phyloP scores from a whole-genome alignment of 2,888 invertebrate genomes.

The Timandra comae region DNA sequence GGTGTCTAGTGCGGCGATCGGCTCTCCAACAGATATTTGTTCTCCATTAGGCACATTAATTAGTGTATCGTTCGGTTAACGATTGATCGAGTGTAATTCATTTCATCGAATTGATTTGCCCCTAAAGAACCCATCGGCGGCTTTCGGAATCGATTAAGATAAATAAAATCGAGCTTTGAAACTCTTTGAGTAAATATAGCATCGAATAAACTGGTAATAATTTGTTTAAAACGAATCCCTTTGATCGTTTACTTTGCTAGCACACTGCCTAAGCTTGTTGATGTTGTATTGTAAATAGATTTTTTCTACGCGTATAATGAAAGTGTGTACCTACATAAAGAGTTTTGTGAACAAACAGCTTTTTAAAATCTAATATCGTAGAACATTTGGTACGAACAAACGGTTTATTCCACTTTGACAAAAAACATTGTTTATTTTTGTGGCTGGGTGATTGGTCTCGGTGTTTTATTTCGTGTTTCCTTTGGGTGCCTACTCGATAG shows the following conservation, averaged over 20 bases:
- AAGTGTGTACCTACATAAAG: too few relatives aligned
- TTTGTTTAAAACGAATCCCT: constrained; percentile 13
- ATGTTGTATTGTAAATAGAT: constrained; percentile 10
- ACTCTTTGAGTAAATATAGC: constrained; percentile 12
- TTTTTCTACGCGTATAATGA: constrained; percentile 1
- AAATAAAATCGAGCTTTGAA: constrained; percentile 20
- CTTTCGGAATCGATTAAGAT: constrained; percentile 20
- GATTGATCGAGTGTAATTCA: constrained; percentile 32
- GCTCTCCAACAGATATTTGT: constrained; percentile 27
- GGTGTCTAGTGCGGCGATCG: constrained; percentile 5
- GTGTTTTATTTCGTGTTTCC: too few relatives aligned
- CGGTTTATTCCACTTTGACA: too few relatives aligned
- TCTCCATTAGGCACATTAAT: constrained; percentile 34
- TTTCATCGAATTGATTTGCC: constrained; percentile 30
- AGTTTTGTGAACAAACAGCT: too few relatives aligned
- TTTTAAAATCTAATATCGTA: too few relatives aligned
- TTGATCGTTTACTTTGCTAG: constrained; percentile 12
- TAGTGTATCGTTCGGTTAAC: constrained; percentile 19
- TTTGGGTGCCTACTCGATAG: too few relatives aligned
- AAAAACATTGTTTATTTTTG: too few relatives aligned
- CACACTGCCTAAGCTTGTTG: constrained; percentile 8
- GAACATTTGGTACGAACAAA: too few relatives aligned
- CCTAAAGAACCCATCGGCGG: constrained; percentile 9
- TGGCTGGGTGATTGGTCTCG: too few relatives aligned
- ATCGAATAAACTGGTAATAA: constrained; percentile 14